These are phyloP conservation scores for Pollenia amentaria DNA, from an alignment of 2,888 invertebrate genomes.

Conservation along the genomic window DNA sequence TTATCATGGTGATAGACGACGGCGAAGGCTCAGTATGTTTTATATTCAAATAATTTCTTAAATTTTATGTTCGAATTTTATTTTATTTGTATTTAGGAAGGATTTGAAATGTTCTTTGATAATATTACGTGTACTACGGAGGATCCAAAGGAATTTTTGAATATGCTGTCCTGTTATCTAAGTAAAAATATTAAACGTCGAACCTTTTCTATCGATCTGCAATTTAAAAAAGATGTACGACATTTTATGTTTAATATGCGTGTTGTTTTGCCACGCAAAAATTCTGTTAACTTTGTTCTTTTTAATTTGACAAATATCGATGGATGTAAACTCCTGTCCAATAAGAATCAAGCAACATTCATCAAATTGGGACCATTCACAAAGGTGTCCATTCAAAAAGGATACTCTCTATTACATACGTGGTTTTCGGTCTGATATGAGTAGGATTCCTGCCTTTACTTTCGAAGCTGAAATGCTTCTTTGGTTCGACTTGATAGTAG, in stretches of 20 bases:
- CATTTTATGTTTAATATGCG: slow-evolving; percentile 65
- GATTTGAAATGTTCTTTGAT: slow-evolving; percentile 72
- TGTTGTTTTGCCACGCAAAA: slow-evolving; percentile 59
- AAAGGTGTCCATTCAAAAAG: slow-evolving; percentile 72
- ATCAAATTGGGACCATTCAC: slow-evolving; percentile 68
- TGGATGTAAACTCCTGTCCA: slow-evolving; percentile 75
- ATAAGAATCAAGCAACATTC: slow-evolving; percentile 74
- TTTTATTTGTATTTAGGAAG: slow-evolving; percentile 46
- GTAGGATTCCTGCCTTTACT: slow-evolving; percentile 68
- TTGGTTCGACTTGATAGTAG: slow-evolving; percentile 71
- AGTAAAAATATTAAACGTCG: slow-evolving; percentile 72
- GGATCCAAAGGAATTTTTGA: slow-evolving; percentile 60
- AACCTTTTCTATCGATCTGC: slow-evolving; percentile 69
- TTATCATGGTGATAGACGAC: too few relatives aligned
- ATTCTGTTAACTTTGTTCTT: slow-evolving; percentile 54
- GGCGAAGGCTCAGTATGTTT: too few relatives aligned
- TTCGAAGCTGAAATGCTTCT: slow-evolving; percentile 75
- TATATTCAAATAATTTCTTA: too few relatives aligned
- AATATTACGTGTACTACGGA: slow-evolving; percentile 66
- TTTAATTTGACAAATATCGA: slow-evolving; percentile 73
- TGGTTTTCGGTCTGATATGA: slow-evolving; percentile 72
- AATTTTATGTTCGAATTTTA: too few relatives aligned
- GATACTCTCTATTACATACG: slow-evolving; percentile 73
- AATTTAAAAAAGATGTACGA: slow-evolving; percentile 58
- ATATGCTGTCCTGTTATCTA: slow-evolving; percentile 62